These are phyloP conservation scores for Eubasilissa regina DNA, from an alignment of 1,140 invertebrate species.

Conservation along the genomic window DNA sequence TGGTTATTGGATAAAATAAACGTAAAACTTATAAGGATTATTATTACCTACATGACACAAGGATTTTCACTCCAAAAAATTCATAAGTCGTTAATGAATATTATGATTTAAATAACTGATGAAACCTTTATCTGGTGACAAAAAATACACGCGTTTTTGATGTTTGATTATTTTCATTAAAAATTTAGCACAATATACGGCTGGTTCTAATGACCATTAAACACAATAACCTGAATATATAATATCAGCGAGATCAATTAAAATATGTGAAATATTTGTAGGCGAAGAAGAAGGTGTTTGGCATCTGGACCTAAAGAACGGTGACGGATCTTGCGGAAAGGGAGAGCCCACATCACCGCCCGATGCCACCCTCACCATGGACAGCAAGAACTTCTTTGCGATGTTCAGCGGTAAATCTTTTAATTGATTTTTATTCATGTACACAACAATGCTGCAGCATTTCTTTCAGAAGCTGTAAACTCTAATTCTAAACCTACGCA, in stretches of 20 bases:
- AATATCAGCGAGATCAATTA: neutral
- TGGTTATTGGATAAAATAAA: no score
- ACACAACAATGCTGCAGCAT: neutral
- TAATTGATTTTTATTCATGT: neutral
- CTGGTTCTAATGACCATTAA: neutral
- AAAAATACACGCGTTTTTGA: no score
- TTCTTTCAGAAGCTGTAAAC: neutral
- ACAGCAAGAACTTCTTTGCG: constrained; percentile 82
- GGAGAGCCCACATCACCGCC: constrained; percentile 80
- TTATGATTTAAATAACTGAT: no score
- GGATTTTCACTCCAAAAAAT: no score
- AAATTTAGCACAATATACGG: neutral
- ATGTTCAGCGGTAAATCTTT: constrained; percentile 80
- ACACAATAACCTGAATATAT: neutral
- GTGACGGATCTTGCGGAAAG: constrained; percentile 83
- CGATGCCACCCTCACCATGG: constrained; percentile 91
- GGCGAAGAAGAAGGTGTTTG: constrained; percentile 86
- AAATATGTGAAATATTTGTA: constrained; percentile 58
- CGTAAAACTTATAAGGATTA: no score
- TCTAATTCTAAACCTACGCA: neutral
- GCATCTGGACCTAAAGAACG: constrained; percentile 94
- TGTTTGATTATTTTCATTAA: no score
- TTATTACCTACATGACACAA: no score
- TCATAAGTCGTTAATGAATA: no score
- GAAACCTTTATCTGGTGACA: no score